Evolutionary conservation across 2,888 invertebrate species (phyloP).

Genomic region (Tortrix viridana): DNA sequence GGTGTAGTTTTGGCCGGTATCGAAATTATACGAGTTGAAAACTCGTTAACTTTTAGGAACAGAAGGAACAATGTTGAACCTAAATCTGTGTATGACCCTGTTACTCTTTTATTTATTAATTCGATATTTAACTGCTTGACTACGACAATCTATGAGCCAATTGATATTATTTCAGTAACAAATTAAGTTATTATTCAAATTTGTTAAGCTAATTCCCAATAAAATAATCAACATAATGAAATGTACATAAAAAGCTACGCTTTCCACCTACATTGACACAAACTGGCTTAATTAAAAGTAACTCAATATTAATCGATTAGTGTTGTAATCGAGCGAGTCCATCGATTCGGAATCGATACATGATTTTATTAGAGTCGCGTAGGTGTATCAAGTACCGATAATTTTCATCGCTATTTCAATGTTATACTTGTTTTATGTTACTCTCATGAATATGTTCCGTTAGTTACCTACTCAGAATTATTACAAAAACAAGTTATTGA

Average conservation of each 20-base stretch:
- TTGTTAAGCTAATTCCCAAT: constrained; percentile 27
- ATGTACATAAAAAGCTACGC: constrained; percentile 33
- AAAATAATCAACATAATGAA: constrained; percentile 37
- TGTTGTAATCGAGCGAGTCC: constrained; percentile 48
- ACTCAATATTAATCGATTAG: constrained; percentile 35
- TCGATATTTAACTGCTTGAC: not conserved
- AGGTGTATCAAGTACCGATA: constrained; percentile 46
- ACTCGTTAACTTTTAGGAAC: too few species aligned
- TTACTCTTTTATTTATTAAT: constrained; percentile 1
- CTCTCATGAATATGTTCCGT: too few species aligned
- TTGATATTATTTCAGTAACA: constrained; percentile 6
- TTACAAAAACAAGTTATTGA: too few species aligned
- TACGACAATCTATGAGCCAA: not conserved
- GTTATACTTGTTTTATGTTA: not conserved
- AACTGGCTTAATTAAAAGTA: constrained; percentile 35
- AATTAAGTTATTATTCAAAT: constrained; percentile 36
- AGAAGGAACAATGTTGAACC: too few species aligned
- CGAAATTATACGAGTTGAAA: too few species aligned
- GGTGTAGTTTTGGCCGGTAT: too few species aligned
- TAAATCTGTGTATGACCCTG: too few species aligned
- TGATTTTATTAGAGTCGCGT: constrained; percentile 72
- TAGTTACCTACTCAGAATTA: too few species aligned
- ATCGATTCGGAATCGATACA: constrained; percentile 59
- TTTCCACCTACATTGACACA: constrained; percentile 39
- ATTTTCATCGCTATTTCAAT: constrained; percentile 11